These are phyloP conservation scores for Liopterus haemorrhoidalis DNA, from an alignment of 2,888 invertebrate genomes.

Conservation along the genomic window DNA sequence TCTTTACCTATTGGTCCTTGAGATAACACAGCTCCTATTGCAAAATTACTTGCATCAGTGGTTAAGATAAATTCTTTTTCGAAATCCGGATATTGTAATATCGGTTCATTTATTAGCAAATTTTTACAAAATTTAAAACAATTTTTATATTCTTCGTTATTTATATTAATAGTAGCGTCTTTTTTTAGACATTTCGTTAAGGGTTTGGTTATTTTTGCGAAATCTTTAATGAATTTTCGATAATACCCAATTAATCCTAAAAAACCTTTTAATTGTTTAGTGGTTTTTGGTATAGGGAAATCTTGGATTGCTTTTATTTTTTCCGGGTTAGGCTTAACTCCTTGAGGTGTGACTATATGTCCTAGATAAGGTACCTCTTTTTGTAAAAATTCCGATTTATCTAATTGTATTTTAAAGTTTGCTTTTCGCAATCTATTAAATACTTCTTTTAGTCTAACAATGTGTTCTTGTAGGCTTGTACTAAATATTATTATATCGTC, in stretches of 20 bases:
- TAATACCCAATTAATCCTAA: conserved; percentile 22
- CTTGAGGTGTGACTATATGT: not conserved
- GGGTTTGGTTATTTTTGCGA: conserved; percentile 2
- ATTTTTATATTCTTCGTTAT: no score
- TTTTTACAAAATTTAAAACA: no score
- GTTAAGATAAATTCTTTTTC: conserved; percentile 29
- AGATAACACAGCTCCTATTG: conserved; percentile 30
- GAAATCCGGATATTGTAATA: conserved; percentile 28
- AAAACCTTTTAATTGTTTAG: no score
- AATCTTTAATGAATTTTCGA: conserved; percentile 18
- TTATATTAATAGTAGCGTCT: no score
- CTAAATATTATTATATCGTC: conserved; percentile 4
- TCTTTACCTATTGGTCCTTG: conserved; percentile 35
- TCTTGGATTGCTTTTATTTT: no score
- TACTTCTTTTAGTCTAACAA: no score
- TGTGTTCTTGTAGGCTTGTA: not conserved
- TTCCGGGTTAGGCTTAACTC: not conserved
- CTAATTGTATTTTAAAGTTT: not conserved
- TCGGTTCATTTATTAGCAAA: no score
- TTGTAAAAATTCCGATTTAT: conserved; percentile 1
- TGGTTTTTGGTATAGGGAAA: no score
- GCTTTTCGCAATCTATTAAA: not conserved
- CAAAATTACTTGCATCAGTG: conserved; percentile 33
- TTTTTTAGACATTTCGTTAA: no score
- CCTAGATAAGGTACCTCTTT: conserved; percentile 4